Evolutionary conservation across 2,113 vertebrate species (phyloP).

Genomic region (Ciconia maguari): DNA sequence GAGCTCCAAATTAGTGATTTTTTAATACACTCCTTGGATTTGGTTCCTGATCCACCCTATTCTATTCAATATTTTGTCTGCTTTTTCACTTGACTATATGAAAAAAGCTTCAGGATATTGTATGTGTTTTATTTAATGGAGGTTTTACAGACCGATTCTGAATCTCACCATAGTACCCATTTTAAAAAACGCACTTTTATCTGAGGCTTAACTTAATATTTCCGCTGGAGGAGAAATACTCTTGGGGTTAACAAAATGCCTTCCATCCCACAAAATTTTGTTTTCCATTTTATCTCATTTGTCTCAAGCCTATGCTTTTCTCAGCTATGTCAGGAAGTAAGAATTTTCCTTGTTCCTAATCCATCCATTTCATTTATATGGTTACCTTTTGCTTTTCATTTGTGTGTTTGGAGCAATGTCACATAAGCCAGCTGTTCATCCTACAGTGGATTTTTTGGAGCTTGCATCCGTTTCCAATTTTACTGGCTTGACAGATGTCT

Average conservation of each 20-base stretch:
- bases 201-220: not conserved
- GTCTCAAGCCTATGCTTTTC: not conserved
- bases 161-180: not conserved
- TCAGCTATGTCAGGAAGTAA: not conserved
- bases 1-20: not conserved
- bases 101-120: not conserved
- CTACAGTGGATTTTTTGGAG: not conserved
- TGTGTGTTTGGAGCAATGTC: not conserved
- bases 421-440: conserved; percentile 20
- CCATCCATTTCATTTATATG: not conserved
- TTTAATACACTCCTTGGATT: not conserved
- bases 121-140: not conserved
- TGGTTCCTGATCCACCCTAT: not conserved
- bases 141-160: not conserved
- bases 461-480: not conserved
- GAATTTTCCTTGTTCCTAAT: not conserved
- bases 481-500: conserved; percentile 39
- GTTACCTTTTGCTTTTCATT: conserved; percentile 1
- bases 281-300: conserved; percentile 10
- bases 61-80: not conserved
- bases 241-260: not conserved
- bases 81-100: not conserved
- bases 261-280: not conserved
- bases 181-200: not conserved
- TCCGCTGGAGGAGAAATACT: not conserved